Evolutionary conservation across 2,113 vertebrate genomes (phyloP), one percentile per base, ranked within the genome.

Genomic region (Anas platyrhynchos): DNA sequence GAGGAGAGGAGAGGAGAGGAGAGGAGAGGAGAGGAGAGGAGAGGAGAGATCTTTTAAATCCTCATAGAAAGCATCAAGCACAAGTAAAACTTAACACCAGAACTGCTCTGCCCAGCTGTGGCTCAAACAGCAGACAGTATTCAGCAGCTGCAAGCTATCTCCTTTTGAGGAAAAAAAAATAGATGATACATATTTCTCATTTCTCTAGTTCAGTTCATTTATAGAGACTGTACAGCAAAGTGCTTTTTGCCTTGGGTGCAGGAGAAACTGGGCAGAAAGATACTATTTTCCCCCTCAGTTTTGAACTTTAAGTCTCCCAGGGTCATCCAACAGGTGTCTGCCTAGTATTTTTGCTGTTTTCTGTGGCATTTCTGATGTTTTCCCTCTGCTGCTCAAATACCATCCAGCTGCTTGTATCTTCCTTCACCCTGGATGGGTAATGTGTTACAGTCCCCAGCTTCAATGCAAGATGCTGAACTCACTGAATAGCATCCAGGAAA

Each of bases 91-190:
- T 36, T 13, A 48, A 48, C 55, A 77, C 6, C 29, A 61, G 11
- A 15, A 62, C 34, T 74, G 16, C 34, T 21, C 20, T 79, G 7
- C 38, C 25, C 0, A 0, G 61, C 32, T 31, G 38, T 2, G 1
- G 20, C 11, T 80, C 44, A 67, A 21, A n/a, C 17, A 74, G 21
- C 18, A 46, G 54, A 8, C 68, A 41, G 38, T 25, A 55, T 41
- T 79, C 82, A 91, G 36, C 17, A n/a, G 20, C 18, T n/a, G 27
- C 44, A 59, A 2, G 2, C 9, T 54, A 20, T 41, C 29, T 74
- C 34, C 46, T 43, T 56, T 32, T 46, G 46, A 55, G 55, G 34
- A 31, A 86, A 81, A 80, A 80, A 81, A 80, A 81, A 5, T 7
- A 55, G n/a, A 34, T 56, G 46, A 20, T 6, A 86, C 17, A 9